Base-by-base conservation (phyloP, 2,113 vertebrate genomes). In the Nicator chloris region DNA sequence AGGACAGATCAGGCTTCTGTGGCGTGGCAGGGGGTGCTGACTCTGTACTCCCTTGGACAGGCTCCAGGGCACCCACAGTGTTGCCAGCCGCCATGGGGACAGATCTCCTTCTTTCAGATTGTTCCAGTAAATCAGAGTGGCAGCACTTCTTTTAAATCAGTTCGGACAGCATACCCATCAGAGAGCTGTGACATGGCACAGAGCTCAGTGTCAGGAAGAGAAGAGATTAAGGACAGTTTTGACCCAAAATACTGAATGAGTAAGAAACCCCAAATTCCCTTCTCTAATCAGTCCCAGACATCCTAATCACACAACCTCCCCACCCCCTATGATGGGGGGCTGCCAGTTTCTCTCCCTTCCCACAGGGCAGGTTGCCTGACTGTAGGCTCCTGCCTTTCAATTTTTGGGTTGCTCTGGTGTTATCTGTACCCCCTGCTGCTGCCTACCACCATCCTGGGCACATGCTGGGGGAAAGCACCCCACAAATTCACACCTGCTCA, bases 401-500 rank as follows among this genome's bases (percentile, higher is more conserved):
- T 33, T 35, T 54, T 7, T 30, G 16, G 33, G 30, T 11, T n/a
- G 13, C 33, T 51, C 42, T 57, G 57, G 22, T 14, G 40, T 37
- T 51, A 20, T 33, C 22, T 15, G 2, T 21, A 7, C 5, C 27
- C 12, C 24, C 8, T 17, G 15, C 19, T 33, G 10, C 47, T 57
- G 51, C 35, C 51, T 6, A 8, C 28, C 5, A 2, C 28, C 51
- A 5, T 5, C 40, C n/a, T 26, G 5, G 10, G 70, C 13, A 28
- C 53, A 12, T 11, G 27, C 47, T 7, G 37, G 22, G 22, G 8
- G 13, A 37, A 57, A 39, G 31, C 19, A 50, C 6, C 28, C 20
- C 71, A 20, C 13, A 23, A 3, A 69, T 28, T 28, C 31, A 21
- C 26, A 27, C 18, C n/a, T 0, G 0, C 2, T 3, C 10, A 8